phyloP scores from a whole-genome alignment of 2,113 vertebrate species.

The Manacus vitellinus region DNA sequence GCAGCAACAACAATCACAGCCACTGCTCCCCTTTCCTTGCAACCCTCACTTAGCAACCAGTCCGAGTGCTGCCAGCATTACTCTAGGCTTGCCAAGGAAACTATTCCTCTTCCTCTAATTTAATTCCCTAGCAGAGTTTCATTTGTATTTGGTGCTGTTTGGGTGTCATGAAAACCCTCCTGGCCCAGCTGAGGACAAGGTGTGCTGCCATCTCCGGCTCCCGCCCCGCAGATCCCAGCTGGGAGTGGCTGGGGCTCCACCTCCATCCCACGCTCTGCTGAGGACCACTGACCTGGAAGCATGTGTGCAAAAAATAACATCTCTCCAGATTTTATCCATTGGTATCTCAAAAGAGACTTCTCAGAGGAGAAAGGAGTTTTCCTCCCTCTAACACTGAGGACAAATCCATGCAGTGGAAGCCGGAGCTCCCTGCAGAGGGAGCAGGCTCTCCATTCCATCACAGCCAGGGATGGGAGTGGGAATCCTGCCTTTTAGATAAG shows the following conservation, averaged over 20 bases:
- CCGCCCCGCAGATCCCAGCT: background rate
- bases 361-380: background rate
- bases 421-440: background rate
- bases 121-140: background rate
- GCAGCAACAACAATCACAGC: background rate
- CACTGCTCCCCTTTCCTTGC: background rate
- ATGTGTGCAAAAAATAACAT: accelerated
- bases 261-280: background rate
- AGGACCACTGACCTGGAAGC: background rate
- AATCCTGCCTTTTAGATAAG: background rate
- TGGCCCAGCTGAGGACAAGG: background rate
- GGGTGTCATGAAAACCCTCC: background rate
- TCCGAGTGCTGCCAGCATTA: background rate
- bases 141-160: background rate
- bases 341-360: background rate
- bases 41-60: slow-evolving; percentile 8
- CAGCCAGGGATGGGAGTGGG: background rate
- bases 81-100: background rate
- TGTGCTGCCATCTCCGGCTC: background rate
- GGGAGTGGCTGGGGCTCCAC: background rate
- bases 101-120: slow-evolving; percentile 3
- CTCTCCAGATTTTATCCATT: background rate
- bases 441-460: background rate
- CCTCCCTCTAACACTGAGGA: background rate
- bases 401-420: background rate